Evolutionary conservation across 2,888 invertebrate genomes (phyloP).

Genomic region (Caradrina kadenii): DNA sequence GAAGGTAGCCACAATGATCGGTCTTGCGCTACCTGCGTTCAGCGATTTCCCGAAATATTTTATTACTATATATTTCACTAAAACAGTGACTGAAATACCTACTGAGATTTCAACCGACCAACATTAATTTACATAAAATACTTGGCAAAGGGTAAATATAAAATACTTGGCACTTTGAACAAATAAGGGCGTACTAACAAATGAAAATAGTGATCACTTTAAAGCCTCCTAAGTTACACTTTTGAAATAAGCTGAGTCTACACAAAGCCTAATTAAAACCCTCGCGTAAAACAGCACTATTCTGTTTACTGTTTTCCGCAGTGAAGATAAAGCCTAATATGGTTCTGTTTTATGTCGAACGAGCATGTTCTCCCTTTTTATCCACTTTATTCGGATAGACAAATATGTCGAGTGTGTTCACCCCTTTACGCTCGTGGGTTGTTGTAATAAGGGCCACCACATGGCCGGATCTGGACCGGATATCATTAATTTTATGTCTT

Average conservation of each 20-base stretch:
- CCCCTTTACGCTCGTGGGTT: constrained; percentile 15
- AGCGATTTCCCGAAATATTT: too few relatives aligned
- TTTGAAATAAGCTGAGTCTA: constrained; percentile 39
- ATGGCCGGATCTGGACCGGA: constrained; percentile 26
- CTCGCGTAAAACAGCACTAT: constrained; percentile 32
- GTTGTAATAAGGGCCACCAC: constrained; percentile 10
- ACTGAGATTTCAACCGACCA: not conserved
- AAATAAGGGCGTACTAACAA: constrained; percentile 32
- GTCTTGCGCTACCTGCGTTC: too few relatives aligned
- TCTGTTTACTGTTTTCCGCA: not conserved
- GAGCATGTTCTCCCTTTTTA: constrained; percentile 38
- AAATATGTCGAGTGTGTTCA: constrained; percentile 28
- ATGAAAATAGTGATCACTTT: constrained; percentile 34
- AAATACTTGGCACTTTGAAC: constrained; percentile 7
- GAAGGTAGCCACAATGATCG: too few relatives aligned
- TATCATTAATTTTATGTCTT: constrained; percentile 32
- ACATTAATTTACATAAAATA: constrained; percentile 15
- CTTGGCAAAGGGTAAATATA: constrained; percentile 6
- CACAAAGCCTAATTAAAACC: constrained; percentile 56
- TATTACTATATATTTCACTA: not conserved
- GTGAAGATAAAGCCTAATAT: constrained; percentile 40
- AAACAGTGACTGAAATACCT: constrained; percentile 4
- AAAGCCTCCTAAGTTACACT: constrained; percentile 2
- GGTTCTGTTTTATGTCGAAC: constrained; percentile 14
- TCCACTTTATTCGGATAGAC: constrained; percentile 31